Evolutionary conservation across 2,797 vertebrate species (phyloP).

Genomic region (Anguilla marmorata): DNA sequence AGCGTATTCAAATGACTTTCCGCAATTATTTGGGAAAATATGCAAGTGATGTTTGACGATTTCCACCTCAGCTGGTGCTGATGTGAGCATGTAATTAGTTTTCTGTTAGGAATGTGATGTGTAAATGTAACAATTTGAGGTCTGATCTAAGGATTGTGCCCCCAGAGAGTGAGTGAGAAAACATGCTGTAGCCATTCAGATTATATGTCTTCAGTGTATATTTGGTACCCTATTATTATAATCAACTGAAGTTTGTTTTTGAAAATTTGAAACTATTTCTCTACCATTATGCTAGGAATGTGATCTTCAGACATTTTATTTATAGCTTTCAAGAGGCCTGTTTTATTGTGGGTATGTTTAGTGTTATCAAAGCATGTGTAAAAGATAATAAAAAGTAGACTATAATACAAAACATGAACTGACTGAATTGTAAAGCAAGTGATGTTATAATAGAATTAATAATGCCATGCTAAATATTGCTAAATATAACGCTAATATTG

Average conservation of each 20-base stretch:
- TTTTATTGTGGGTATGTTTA: neutral
- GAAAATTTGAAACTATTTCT: neutral
- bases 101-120: slow-evolving; percentile 26
- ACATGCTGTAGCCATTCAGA: slow-evolving; percentile 14
- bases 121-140: slow-evolving; percentile 24
- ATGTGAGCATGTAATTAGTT: slow-evolving; percentile 26
- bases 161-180: neutral
- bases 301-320: neutral
- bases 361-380: neutral
- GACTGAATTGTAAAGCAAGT: neutral
- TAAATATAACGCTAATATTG: neutral
- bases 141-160: neutral
- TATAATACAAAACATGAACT: neutral
- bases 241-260: neutral
- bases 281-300: neutral
- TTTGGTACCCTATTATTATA: slow-evolving; percentile 30
- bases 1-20: neutral
- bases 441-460: neutral
- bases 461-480: neutral
- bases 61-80: slow-evolving; percentile 16
- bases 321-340: neutral
- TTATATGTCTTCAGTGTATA: slow-evolving; percentile 25
- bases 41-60: slow-evolving; percentile 32
- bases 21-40: slow-evolving; percentile 21
- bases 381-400: neutral